Evolutionary conservation across 2,888 invertebrate genomes (phyloP).

Genomic region (Dorcus hopei): DNA sequence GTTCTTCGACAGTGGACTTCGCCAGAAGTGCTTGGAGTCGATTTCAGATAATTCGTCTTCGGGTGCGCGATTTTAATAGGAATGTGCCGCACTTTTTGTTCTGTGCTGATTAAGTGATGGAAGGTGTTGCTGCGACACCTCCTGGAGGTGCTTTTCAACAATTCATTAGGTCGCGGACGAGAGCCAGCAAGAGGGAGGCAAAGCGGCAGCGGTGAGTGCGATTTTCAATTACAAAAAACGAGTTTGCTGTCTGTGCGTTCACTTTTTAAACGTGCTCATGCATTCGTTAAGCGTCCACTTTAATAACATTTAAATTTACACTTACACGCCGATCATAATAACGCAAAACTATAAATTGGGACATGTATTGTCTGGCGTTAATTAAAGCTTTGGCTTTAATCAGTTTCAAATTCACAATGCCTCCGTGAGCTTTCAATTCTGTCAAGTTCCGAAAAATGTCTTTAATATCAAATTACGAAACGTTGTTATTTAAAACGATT

Average conservation of each 20-base stretch:
- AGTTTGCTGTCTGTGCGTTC: neutral
- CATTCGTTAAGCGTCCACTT: too few relatives aligned
- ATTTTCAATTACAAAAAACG: constrained; percentile 3
- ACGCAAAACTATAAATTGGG: too few relatives aligned
- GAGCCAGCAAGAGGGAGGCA: constrained; percentile 9
- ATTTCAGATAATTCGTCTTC: neutral
- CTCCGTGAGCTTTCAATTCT: too few relatives aligned
- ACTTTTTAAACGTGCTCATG: too few relatives aligned
- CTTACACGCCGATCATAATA: too few relatives aligned
- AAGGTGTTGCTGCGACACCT: constrained; percentile 6
- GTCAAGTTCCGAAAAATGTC: too few relatives aligned
- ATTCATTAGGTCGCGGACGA: constrained; percentile 14
- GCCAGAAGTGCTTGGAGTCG: neutral
- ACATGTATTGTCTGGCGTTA: too few relatives aligned
- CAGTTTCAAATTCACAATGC: too few relatives aligned
- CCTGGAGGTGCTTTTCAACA: constrained; percentile 10
- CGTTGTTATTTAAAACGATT: too few relatives aligned
- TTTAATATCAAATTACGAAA: too few relatives aligned
- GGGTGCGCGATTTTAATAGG: neutral
- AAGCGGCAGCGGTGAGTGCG: constrained; percentile 12
- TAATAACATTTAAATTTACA: too few relatives aligned
- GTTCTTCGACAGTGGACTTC: constrained; percentile 1
- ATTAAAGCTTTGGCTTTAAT: too few relatives aligned
- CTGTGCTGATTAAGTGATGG: constrained; percentile 11
- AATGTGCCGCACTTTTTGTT: constrained; percentile 4